A percentile compares a stretch with the other conserved stretches of the same genome.
These are phyloP conservation scores for Antheraea assamensis DNA, from an alignment of 2,888 invertebrate species.

Conservation along the genomic window DNA sequence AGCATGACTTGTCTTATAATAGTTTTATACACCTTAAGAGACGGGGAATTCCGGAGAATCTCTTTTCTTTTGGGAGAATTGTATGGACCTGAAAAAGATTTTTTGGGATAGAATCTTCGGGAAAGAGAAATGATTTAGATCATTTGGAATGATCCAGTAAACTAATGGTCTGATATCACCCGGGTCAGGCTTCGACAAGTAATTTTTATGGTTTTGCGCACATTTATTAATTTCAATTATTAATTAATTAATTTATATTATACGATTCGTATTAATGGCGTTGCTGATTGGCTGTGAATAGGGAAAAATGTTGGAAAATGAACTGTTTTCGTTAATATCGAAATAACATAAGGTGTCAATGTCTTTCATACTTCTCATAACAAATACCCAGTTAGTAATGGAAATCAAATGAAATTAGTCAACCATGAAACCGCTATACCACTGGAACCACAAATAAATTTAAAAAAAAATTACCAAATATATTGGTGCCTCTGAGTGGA, in stretches of 20 bases:
- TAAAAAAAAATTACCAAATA: conserved; percentile 83
- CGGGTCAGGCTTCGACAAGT: neutral
- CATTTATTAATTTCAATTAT: too few relatives aligned
- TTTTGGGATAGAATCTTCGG: too few relatives aligned
- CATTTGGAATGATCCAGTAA: too few relatives aligned
- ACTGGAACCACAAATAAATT: neutral
- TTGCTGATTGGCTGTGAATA: neutral
- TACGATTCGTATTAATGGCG: neutral
- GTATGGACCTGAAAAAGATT: too few relatives aligned
- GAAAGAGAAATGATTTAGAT: too few relatives aligned
- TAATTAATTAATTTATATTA: too few relatives aligned
- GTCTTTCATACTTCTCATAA: neutral
- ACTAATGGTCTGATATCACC: neutral
- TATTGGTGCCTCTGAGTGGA: conserved; percentile 84
- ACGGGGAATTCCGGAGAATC: too few relatives aligned
- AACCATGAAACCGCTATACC: too few relatives aligned
- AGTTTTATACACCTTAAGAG: too few relatives aligned
- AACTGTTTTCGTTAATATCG: neutral
- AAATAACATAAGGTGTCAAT: neutral
- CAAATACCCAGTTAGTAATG: neutral
- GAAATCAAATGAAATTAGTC: neutral
- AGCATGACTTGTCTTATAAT: too few relatives aligned
- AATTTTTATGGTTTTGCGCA: neutral
- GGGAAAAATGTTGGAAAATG: neutral
- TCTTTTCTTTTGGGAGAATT: too few relatives aligned